phyloP scores from a whole-genome alignment of 2,888 invertebrate species.

The Lithophane semibrunnea region DNA sequence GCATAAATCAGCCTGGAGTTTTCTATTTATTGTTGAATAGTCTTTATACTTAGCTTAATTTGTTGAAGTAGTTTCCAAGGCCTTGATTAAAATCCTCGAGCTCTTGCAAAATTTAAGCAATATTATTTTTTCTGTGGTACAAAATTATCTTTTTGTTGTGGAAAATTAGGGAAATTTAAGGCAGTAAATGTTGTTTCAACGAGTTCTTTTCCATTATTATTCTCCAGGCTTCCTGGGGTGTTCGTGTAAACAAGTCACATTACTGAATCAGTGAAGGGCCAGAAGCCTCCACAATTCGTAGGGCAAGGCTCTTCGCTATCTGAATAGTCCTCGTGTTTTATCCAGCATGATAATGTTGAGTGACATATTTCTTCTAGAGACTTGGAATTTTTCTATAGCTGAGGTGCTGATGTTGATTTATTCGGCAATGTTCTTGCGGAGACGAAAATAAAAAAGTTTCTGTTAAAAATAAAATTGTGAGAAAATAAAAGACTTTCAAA shows the following conservation, averaged over 20 bases:
- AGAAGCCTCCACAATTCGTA: conserved; percentile 52
- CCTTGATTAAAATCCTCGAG: not conserved
- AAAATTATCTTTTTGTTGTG: not conserved
- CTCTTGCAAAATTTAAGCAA: not conserved
- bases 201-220: conserved; percentile 39
- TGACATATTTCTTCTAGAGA: conserved; percentile 41
- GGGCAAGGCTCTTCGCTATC: conserved; percentile 48
- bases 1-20: not conserved
- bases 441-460: not conserved
- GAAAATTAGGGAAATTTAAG: conserved; percentile 27
- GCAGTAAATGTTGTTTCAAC: conserved; percentile 28
- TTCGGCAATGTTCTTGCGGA: not conserved
- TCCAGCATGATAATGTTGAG: conserved; percentile 31
- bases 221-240: conserved; percentile 14
- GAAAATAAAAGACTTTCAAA: conserved; percentile 34
- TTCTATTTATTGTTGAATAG: not conserved
- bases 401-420: conserved; percentile 10
- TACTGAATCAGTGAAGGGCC: conserved; percentile 54
- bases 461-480: not conserved
- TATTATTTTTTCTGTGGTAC: not conserved
- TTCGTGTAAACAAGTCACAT: conserved; percentile 52
- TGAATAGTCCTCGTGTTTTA: conserved; percentile 58
- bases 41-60: not conserved
- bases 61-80: not conserved
- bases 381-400: not conserved